Evolutionary conservation across 2,888 invertebrate species (phyloP).

Genomic region (Colostygia pectinataria): DNA sequence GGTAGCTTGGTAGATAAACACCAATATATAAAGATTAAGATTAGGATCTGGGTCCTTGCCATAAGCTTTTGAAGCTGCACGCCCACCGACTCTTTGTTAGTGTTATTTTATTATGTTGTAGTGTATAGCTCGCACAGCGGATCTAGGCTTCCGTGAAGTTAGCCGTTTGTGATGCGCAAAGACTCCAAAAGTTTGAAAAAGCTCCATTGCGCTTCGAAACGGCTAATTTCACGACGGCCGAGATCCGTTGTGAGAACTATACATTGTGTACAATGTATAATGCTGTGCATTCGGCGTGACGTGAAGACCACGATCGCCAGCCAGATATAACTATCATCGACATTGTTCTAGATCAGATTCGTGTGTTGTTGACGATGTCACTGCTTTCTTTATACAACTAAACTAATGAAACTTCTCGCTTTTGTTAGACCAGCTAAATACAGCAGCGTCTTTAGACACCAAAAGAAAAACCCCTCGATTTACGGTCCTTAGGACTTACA

Average conservation of each 20-base stretch:
- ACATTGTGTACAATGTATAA: neutral
- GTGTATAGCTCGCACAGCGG: no score
- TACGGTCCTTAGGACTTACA: no score
- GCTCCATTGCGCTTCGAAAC: no score
- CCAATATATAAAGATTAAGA: no score
- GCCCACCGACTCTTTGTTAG: neutral
- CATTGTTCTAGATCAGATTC: conserved; percentile 21
- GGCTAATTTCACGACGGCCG: no score
- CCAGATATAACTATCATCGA: conserved; percentile 11
- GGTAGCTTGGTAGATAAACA: no score
- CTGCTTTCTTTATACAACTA: conserved; percentile 17
- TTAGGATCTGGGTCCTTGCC: neutral
- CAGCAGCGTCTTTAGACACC: no score
- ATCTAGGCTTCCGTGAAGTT: no score
- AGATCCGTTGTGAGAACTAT: neutral
- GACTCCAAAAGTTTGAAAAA: no score
- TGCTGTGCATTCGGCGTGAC: neutral
- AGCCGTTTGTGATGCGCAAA: no score
- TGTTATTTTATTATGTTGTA: neutral
- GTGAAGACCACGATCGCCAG: conserved; percentile 3
- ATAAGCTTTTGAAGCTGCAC: neutral
- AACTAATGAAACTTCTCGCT: conserved; percentile 1
- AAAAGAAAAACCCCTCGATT: no score
- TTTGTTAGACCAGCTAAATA: no score
- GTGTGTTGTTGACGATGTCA: conserved; percentile 16